Percentiles rank a stretch among this genome's conserved stretches.
phyloP scores from a whole-genome alignment of 2,888 invertebrate species.

The Lepeophtheirus nordmannii region DNA sequence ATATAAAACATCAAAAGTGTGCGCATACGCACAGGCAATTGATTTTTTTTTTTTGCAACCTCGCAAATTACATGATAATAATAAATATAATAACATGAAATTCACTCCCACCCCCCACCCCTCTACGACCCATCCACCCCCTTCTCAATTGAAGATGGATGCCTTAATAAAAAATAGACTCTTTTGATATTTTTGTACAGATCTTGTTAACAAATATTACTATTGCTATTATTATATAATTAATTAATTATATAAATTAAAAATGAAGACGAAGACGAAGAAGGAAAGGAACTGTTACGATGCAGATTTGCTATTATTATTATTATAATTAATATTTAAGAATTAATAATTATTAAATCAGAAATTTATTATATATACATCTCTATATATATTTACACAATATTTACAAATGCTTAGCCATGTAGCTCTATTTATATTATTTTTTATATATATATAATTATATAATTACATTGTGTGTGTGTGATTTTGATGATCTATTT shows the following conservation, averaged over 20 bases:
- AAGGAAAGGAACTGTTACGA: neutral
- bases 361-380: neutral
- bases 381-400: neutral
- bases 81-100: no score
- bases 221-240: no score
- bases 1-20: no score
- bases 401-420: neutral
- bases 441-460: neutral
- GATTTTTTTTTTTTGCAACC: no score
- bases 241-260: no score
- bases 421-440: neutral
- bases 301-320: neutral
- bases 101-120: no score
- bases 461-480: neutral
- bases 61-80: no score
- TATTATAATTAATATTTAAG: neutral
- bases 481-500: neutral
- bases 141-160: no score
- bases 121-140: no score
- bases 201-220: neutral
- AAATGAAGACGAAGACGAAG: no score
- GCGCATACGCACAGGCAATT: no score
- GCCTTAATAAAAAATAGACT: neutral
- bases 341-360: no score
- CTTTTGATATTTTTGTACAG: slow-evolving; percentile 1